phyloP scores from a whole-genome alignment of 2,113 vertebrate species.

The Suricata suricatta region DNA sequence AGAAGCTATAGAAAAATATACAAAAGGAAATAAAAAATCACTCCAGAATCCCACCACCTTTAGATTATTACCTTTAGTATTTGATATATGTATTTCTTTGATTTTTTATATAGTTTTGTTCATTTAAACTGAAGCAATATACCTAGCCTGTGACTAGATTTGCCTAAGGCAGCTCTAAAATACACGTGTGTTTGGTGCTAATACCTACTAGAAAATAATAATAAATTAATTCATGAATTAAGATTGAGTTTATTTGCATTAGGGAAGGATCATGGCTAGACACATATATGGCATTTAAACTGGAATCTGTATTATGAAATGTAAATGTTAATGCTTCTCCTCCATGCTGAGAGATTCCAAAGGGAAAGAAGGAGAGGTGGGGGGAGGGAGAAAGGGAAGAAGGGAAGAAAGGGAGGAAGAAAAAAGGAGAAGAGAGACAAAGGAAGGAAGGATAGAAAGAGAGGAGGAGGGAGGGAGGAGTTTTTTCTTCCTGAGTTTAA shows the following conservation, averaged over 20 bases:
- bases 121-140: neutral
- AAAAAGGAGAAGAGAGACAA: too few species aligned
- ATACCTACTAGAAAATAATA: neutral
- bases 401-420: neutral
- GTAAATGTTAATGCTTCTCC: neutral
- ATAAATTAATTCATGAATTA: neutral
- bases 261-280: neutral
- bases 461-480: too few species aligned
- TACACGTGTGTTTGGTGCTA: neutral
- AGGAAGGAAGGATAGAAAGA: too few species aligned
- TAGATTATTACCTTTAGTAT: neutral
- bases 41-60: neutral
- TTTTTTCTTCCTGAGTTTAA: neutral
- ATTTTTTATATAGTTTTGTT: neutral
- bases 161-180: neutral
- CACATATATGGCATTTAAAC: neutral
- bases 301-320: neutral
- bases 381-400: neutral
- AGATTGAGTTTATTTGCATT: neutral
- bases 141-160: neutral
- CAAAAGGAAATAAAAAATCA: neutral
- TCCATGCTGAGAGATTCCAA: neutral
- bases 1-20: neutral
- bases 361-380: neutral
- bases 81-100: neutral